These are phyloP conservation scores for Nomia melanderi DNA, from an alignment of 1,140 invertebrate species.

Conservation along the genomic window DNA sequence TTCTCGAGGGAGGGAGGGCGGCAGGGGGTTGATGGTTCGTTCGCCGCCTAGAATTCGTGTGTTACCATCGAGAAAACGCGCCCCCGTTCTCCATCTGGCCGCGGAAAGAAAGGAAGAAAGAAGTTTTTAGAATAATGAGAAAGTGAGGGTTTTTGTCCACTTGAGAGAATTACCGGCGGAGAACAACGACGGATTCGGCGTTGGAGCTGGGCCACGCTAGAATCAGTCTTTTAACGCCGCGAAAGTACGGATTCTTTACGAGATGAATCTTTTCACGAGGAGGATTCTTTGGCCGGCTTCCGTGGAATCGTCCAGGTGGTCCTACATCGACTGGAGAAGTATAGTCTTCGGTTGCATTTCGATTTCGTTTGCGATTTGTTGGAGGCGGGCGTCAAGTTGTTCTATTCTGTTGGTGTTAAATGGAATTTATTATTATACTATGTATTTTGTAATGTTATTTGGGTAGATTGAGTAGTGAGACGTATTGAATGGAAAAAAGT, in stretches of 20 bases:
- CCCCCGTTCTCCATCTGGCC: neutral
- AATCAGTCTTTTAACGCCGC: constrained; percentile 21
- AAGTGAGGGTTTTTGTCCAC: constrained; percentile 33
- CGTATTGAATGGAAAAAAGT: too few species aligned
- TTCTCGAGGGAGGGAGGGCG: constrained; percentile 21
- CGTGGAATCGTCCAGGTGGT: neutral
- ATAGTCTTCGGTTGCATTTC: constrained; percentile 47
- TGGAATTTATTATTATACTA: neutral
- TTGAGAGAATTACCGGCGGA: constrained; percentile 32
- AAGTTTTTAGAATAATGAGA: constrained; percentile 38
- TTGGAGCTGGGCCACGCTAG: neutral
- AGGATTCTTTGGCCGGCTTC: constrained; percentile 21
- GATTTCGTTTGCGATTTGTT: neutral
- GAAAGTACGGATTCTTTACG: constrained; percentile 13
- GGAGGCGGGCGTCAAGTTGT: neutral
- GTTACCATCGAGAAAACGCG: neutral
- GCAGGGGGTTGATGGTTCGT: constrained; percentile 8
- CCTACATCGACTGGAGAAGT: constrained; percentile 12
- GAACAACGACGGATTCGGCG: neutral
- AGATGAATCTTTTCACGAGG: constrained; percentile 32
- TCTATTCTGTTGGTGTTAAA: neutral
- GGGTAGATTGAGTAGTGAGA: too few species aligned
- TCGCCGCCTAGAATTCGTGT: constrained; percentile 32
- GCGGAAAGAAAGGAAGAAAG: neutral
- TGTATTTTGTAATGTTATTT: neutral